Evolutionary conservation across 23 tunicate genomes (phyloP).

Genomic region (Trididemnum clinides): DNA sequence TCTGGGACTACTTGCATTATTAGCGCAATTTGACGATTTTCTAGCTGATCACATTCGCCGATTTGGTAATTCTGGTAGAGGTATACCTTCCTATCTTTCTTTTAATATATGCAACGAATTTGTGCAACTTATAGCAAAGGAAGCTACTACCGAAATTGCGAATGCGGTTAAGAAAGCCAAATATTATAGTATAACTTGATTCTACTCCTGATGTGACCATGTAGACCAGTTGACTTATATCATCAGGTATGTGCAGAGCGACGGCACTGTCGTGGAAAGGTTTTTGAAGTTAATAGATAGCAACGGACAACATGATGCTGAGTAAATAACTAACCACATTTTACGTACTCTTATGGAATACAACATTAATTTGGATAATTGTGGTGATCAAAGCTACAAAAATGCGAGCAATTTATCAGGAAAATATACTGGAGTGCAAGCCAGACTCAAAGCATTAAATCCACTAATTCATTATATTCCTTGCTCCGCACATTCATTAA

Average conservation of each 20-base stretch:
- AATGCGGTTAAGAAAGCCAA: not conserved
- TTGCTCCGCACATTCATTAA: constrained; percentile 20
- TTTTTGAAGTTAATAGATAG: not conserved
- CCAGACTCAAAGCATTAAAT: not conserved
- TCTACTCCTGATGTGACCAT: constrained; percentile 25
- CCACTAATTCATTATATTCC: not conserved
- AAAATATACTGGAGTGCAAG: constrained; percentile 6
- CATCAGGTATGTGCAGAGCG: constrained; percentile 10
- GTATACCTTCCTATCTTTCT: not conserved
- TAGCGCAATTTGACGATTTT: not conserved
- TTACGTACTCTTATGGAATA: constrained; percentile 5
- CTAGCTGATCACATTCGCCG: not conserved
- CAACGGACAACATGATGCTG: constrained; percentile 11
- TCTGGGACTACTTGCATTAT: not conserved
- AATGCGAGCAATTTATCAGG: constrained; percentile 17
- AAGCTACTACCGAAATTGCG: not conserved
- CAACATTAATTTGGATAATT: not conserved
- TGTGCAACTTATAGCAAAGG: not conserved
- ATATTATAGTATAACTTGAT: constrained; percentile 2
- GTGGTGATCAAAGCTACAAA: constrained; percentile 11
- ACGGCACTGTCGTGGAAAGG: constrained; percentile 26
- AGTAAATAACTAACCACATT: not conserved
- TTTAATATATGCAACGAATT: not conserved
- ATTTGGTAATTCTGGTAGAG: constrained; percentile 1
- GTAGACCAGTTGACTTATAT: constrained; percentile 17